phyloP scores from a whole-genome alignment of 1,140 invertebrate genomes.

The Ridgeia piscesae region DNA sequence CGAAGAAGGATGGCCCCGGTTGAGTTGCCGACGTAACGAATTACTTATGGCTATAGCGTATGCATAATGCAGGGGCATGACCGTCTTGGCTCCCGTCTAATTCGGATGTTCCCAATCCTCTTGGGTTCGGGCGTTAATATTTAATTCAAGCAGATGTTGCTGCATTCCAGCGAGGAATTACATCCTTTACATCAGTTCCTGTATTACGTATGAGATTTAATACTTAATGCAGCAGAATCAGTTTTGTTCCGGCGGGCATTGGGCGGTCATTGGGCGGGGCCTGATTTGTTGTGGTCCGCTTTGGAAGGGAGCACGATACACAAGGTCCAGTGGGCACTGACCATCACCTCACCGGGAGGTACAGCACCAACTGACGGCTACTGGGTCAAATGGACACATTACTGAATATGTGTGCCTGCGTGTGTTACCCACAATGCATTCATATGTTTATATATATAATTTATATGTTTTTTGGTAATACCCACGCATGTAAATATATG shows the following conservation, averaged over 20 bases:
- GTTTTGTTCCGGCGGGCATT: neutral
- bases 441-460: neutral
- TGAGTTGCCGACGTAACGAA: no score
- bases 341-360: neutral
- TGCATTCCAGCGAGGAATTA: neutral
- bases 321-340: neutral
- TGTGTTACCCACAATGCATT: slow-evolving; percentile 1
- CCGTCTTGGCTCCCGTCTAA: neutral
- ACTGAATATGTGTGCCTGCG: no score
- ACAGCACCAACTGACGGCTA: neutral
- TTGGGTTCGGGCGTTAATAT: neutral
- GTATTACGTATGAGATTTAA: neutral
- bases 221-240: neutral
- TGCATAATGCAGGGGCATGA: neutral
- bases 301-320: neutral
- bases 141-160: neutral
- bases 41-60: neutral
- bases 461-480: no score
- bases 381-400: neutral
- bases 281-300: neutral
- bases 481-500: no score
- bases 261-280: neutral
- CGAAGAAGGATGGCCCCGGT: neutral
- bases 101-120: neutral
- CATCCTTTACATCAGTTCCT: neutral